Conservation (phyloP, 2,888 invertebrate species). For the Stenodema calcarata region DNA sequence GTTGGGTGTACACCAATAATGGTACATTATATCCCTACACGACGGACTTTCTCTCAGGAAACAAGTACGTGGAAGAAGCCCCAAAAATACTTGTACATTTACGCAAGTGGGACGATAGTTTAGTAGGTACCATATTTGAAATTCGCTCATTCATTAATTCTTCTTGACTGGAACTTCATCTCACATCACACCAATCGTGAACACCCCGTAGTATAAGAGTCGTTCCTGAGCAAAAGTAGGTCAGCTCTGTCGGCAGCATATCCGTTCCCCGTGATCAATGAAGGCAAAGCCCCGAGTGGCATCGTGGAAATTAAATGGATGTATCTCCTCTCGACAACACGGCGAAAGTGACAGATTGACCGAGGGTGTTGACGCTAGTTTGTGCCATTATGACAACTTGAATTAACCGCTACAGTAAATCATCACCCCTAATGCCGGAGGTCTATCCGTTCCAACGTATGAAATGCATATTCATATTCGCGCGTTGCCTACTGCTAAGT, state of each 20-base stretch:
- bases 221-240: conserved; percentile 4
- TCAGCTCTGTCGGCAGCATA: conserved; percentile 21
- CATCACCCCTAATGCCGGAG: conserved; percentile 23
- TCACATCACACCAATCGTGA: too few relatives aligned
- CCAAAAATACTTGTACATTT: too few relatives aligned
- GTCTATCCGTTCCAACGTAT: conserved; percentile 1
- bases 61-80: too few relatives aligned
- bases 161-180: too few relatives aligned
- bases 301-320: conserved; percentile 19
- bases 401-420: conserved; percentile 43
- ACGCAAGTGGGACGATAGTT: too few relatives aligned
- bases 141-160: too few relatives aligned
- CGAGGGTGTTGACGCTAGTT: conserved; percentile 40
- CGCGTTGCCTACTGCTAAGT: not conserved
- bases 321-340: conserved; percentile 14
- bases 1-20: too few relatives aligned
- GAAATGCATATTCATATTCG: conserved; percentile 33
- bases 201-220: too few relatives aligned
- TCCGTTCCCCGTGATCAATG: conserved; percentile 20
- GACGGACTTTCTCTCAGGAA: too few relatives aligned
- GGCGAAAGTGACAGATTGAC: conserved; percentile 28
- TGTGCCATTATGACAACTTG: conserved; percentile 44
- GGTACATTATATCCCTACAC: too few relatives aligned
- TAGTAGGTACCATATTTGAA: too few relatives aligned
- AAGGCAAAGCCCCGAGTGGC: not conserved